These are phyloP conservation scores for Sebastes taczanowskii DNA, from an alignment of 2,797 vertebrate genomes.

Conservation along the genomic window DNA sequence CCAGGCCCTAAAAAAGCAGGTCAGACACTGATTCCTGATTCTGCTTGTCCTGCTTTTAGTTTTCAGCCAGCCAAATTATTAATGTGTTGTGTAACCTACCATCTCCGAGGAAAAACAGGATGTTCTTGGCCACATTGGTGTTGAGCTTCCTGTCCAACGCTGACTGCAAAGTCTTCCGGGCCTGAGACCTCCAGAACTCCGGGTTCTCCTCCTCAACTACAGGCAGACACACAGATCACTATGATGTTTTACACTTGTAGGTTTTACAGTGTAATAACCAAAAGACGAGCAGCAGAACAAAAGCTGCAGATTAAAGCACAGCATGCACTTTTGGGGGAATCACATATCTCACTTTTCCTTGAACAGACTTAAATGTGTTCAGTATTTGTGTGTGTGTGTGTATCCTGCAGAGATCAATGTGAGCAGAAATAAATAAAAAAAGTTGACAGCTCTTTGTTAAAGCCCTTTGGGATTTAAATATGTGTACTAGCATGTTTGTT, in stretches of 20 bases:
- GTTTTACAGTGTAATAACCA: background rate
- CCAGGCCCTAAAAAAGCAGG: background rate
- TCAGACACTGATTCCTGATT: background rate
- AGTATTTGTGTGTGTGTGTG: background rate
- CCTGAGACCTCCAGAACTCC: conserved; percentile 81
- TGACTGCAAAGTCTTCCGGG: conserved; percentile 64
- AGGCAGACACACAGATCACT: background rate
- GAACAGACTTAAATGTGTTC: background rate
- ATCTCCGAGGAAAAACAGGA: conserved; percentile 83
- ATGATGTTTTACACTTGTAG: background rate
- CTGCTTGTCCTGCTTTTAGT: too few relatives aligned
- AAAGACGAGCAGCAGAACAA: background rate
- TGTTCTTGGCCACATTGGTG: conserved; percentile 82
- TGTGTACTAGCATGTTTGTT: conserved; percentile 9
- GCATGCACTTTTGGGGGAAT: background rate
- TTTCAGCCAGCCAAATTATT: background rate
- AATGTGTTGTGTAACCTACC: conserved; percentile 60
- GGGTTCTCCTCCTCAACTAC: conserved; percentile 81
- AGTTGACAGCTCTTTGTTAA: background rate
- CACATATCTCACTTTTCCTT: background rate
- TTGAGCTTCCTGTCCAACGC: conserved; percentile 72
- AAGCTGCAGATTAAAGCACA: conserved; percentile 2
- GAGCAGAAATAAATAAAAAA: background rate
- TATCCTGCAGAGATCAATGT: background rate
- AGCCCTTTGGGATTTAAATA: background rate